Evolutionary conservation across 2,113 vertebrate species (phyloP), one percentile per base, ranked within the genome.

Genomic region (Lichenostomus cassidix): DNA sequence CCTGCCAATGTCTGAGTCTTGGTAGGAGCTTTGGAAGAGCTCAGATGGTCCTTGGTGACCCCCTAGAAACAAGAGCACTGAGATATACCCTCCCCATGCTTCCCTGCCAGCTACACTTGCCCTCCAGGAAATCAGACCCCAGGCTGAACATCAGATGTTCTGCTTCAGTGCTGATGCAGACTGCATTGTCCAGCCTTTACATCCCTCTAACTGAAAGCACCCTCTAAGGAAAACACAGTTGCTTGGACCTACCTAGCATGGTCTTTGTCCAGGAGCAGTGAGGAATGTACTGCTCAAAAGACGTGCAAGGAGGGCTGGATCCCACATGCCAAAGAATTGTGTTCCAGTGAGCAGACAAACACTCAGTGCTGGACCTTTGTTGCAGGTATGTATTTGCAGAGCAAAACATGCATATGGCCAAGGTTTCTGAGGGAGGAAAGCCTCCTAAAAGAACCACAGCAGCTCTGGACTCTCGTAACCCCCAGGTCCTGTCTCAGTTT

Each of bases 261-360:
- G 5, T 41, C 42, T 63, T 0, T 37, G 13, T 50, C 49, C 47
- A 63, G 86, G 33, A 86, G 35, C 5, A 3, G 24, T 49, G 50
- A 83, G 15, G 23, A 86, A 74, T 11, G 12, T 37, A 56, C 15
- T 20, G 35, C 59, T 67, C 33, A 83, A 74, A 31, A 80, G 37
- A 77, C 10, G 7, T 23, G n/a, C 18, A 85, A 76, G 62, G 21
- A 69, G 10, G 23, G 7, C 42, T 59, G 42, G 27, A 52, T 74
- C 39, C 35, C 37, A 41, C 4, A 4, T 11, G 28, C 17, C 11
- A 4, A 62, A 68, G 24, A 87, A 47, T 2, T 70, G 21, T 28
- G 18, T 59, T 80, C 67, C 46, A 58, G 35, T 0, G 0, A 69
- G 49, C 13, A 59, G 52, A 47, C 14, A 59, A 56, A 47, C 14